Evolutionary conservation across 92 coral and sea anemone species (phyloP), one percentile per base, ranked within the genome.

Genomic region (Scolanthus callimorphus): DNA sequence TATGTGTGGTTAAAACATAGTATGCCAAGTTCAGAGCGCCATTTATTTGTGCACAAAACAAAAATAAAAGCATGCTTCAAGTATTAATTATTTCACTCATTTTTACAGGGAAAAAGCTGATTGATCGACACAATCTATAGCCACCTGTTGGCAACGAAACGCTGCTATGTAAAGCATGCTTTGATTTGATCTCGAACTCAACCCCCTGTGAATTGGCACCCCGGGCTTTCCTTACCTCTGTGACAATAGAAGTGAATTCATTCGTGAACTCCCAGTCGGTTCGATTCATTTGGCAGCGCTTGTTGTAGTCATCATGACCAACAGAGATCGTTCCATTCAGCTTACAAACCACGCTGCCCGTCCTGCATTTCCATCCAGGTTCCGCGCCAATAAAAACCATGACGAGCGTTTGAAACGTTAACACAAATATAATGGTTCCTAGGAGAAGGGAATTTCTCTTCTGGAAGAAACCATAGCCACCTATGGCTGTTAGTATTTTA

Each of bases 361-460:
- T 47, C 0, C 31, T 49, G 39, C 98, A 92, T 27, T 69, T 67
- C 98, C 98, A 92, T 30, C 80, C 66, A 11, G 96, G 84, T 25
- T 92, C 96, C 1, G 87, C 94, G 3, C 96, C 98, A 59, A 92
- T 81, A 31, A 92, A 92, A 24, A 92, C 91, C 96, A 92, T 81
- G 31, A 86, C 70, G 9, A 92, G 89, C 8, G 96, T 78, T 45
- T 92, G 98, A 55, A 92, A 92, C 10, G 98, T 92, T 19, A 86
- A 76, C 17, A 90, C 69, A 38, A 92, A 88, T 48, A 89, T 81
- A 0, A 92, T 69, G 12, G 69, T 55, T 12, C 92, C 91, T 31
- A 92, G 81, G 26, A 92, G 65, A 2, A 86, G 41, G 17, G 91
- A 49, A 46, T 80, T 83, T 12, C 94, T 79, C 79, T 77, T 88